Base-by-base conservation (phyloP, 1,140 invertebrate species). In the Carcinoscorpius rotundicauda region DNA sequence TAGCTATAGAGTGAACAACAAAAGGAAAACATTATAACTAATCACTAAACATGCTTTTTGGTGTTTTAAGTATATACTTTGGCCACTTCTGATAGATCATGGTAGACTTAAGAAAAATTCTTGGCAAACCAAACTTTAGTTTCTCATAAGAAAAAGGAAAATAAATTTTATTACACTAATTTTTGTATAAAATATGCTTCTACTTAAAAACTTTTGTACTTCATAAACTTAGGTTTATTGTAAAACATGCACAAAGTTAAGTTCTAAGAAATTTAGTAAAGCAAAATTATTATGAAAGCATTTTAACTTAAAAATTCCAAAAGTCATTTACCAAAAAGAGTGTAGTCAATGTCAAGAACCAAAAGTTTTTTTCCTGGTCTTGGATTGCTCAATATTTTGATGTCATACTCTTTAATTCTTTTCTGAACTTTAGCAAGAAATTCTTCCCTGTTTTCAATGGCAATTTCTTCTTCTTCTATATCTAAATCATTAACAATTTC, bases 311-410 rank as follows among this genome's bases (percentile, higher is more conserved):
- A 66, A 66, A 6, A 64, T 51, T 66, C 63, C 62, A 58, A 67
- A 69, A 62, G 3, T 51, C 29, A 62, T 72, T 70, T 73, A 79
- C 78, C 78, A 77, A 96, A 97, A 8, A 98, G 77, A 6, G 94
- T 98, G 73, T 98, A 97, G 77, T 98, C 95, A 73, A 98, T 96
- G 75, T 98, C 95, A 51, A 98, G 78, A 0, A 98, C 94, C 4
- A 98, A 78, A 6, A 97, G 78, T 73, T 96, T 95, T 76, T 93
- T 97, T 52, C 84, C 86, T 6, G 83, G 81, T 56, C 93, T 78
- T 6, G 90, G 84, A 64, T 87, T 83, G 80, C 91, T 92, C 11
- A 96, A 67, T 63, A 92, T 82, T 56, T 85, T 86, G 52, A 97
- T 86, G 75, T 89, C 84, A 75, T 95, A 95, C 55, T 91, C 86